Evolutionary conservation across 2,888 invertebrate genomes (phyloP), one percentile per base, ranked within the genome.

Genomic region (Flexamia atlantica): DNA sequence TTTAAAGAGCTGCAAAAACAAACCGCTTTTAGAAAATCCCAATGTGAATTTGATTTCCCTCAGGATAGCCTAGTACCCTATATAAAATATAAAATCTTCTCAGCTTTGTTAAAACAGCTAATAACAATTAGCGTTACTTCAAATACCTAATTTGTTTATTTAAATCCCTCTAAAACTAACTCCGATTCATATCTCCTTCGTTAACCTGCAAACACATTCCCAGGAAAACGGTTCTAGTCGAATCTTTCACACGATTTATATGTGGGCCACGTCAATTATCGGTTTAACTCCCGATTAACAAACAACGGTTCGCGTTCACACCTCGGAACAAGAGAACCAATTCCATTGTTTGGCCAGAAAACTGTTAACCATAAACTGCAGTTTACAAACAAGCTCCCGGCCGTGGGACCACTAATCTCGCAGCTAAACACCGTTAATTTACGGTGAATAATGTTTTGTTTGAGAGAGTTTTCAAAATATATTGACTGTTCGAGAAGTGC

Each of bases 251-350:
- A 64, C 64, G 30, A 17, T 25, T 64, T 64, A 64, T 64, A 64
- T 64, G 64, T 64, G 30, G 64, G 64, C 4, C 57, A 57, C 53
- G 53, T n/a, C 53, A n/a, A 53, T 64, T 64, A 64, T 64, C 64
- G 14, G 57, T 9, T 57, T 57, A 57, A 20, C 57, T 57, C 57
- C 64, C 64, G 30, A 30, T 64, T 64, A 64, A 28, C 64, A 12
- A 64, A 64, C 64, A 64, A 64, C 64, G 64, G 64, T 64, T 64
- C 64, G 28, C 25, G 64, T 64, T 64, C 64, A 64, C 64, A 64
- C 64, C 64, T 64, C 30, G 28, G 23, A 23, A 64, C 64, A 14
- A 53, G 53, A 53, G 53, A 64, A 17, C 64, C 64, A 64, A 64
- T 64, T 64, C 28, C 28, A 64, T 64, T 64, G 64, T 64, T 64